Evolutionary conservation across 1,140 invertebrate species (phyloP).

Genomic region (Brachionus koreanus): DNA sequence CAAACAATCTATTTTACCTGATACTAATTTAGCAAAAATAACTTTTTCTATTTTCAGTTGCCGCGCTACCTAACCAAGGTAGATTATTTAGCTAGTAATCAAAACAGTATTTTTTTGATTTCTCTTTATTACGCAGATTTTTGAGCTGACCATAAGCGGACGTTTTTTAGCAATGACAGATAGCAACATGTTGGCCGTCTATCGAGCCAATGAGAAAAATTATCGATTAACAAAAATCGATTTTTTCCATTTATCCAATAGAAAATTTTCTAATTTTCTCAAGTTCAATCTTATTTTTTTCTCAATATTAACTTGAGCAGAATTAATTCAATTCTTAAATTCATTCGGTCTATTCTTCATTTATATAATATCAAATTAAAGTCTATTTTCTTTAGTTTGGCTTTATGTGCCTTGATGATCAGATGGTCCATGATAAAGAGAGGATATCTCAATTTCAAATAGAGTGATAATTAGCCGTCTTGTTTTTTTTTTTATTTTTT

Average conservation of each 20-base stretch:
- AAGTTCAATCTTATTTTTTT: neutral
- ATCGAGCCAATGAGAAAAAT: neutral
- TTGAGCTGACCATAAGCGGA: too few species aligned
- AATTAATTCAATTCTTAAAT: neutral
- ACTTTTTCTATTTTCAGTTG: conserved; percentile 19
- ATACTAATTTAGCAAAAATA: conserved; percentile 11
- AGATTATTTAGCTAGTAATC: neutral
- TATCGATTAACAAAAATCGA: neutral
- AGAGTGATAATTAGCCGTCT: neutral
- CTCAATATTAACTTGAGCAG: neutral
- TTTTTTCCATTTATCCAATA: neutral
- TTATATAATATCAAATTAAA: conserved; percentile 31
- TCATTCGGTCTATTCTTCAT: neutral
- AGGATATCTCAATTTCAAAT: conserved; percentile 4
- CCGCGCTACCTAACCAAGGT: conserved; percentile 8
- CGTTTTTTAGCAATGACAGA: too few species aligned
- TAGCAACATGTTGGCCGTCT: too few species aligned
- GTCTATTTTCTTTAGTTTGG: neutral
- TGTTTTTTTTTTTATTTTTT: neutral
- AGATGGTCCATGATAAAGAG: neutral
- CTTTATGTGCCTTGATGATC: conserved; percentile 5
- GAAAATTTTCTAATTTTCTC: neutral
- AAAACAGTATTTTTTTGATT: neutral
- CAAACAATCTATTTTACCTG: conserved; percentile 13
- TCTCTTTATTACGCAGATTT: neutral